These are phyloP conservation scores for Silurus meridionalis DNA, from an alignment of 2,113 vertebrate species.

Conservation along the genomic window DNA sequence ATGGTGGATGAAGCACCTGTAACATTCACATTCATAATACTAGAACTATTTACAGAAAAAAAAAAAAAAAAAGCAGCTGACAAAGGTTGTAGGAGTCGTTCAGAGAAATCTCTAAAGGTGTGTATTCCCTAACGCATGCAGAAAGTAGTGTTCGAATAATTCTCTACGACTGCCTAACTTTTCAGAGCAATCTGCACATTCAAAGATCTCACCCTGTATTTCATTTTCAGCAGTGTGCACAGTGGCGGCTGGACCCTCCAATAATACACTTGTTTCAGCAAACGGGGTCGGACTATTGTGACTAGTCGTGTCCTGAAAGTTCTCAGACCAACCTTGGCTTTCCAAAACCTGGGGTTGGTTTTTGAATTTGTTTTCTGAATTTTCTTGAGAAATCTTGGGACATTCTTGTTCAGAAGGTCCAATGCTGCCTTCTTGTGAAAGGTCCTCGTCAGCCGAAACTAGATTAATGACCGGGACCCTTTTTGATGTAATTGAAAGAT, in stretches of 20 bases:
- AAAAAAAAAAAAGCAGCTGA: background rate
- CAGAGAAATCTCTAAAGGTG: background rate
- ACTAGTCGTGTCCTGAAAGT: background rate
- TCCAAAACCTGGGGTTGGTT: conserved; percentile 36
- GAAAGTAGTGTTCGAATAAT: conserved; percentile 48
- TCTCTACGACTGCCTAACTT: conserved; percentile 21
- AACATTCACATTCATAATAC: background rate
- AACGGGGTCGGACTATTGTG: background rate
- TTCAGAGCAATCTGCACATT: conserved; percentile 50
- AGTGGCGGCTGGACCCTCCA: conserved; percentile 8
- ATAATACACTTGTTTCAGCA: conserved; percentile 31
- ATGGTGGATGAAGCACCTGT: background rate
- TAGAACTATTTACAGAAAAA: background rate
- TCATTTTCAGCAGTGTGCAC: background rate
- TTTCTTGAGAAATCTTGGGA: background rate
- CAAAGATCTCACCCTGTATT: conserved; percentile 16
- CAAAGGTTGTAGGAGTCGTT: background rate
- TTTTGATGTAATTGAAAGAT: conserved; percentile 11
- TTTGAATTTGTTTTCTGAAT: background rate
- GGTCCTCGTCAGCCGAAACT: conserved; percentile 8
- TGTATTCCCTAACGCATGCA: conserved; percentile 38
- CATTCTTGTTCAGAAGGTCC: background rate
- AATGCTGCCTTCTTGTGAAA: background rate
- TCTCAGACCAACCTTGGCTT: background rate
- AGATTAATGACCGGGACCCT: conserved; percentile 21